Evolutionary conservation across 1,140 invertebrate genomes (phyloP), one percentile per base, ranked within the genome.

Genomic region (Theocolax elegans): DNA sequence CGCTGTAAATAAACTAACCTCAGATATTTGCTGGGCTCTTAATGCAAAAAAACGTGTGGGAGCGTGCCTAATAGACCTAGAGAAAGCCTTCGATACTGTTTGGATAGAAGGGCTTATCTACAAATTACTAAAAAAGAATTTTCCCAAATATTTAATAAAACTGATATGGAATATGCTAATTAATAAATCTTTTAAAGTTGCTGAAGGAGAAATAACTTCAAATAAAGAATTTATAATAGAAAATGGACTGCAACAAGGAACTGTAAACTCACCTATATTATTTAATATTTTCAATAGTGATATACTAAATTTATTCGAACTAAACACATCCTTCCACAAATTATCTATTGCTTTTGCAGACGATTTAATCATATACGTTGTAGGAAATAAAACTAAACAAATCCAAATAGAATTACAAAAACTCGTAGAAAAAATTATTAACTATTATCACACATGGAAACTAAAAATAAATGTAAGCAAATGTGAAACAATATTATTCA

Each of bases 1-100:
- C 31, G 72, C 69, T 25, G 48, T 75, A 2, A 31, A 65, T 13
- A 75, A 72, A 59, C 44, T 74, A 1, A 38, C 62, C 46, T 60
- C 66, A 19, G 65, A 69, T 17, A 60, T 72, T 27, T 19, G 15
- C 54, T 48, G 19, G 40, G 23, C 3, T 3, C 15, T 51, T 6
- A 51, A 51, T 29, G 4, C 1, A 8, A 4, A 35, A 6, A 7
- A 51, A 44, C 6, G 6, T 6, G 40, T 44, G 15, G 40, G 7
- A 9, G 40, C 40, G 7, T n/a, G 40, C 15, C 15, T 42, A 42
- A 42, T 42, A 9, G 40, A 42, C 15, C 8, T 13, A 9, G 40
- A 42, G 15, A 42, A 42, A 15, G 40, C 40, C 9, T 42, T 42
- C 15, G 15, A 42, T n/a, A 9, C 40, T 10, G 40, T 42, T 13